Conservation (phyloP, 2,888 invertebrate species). For the Lepetodrilus schrolli region DNA sequence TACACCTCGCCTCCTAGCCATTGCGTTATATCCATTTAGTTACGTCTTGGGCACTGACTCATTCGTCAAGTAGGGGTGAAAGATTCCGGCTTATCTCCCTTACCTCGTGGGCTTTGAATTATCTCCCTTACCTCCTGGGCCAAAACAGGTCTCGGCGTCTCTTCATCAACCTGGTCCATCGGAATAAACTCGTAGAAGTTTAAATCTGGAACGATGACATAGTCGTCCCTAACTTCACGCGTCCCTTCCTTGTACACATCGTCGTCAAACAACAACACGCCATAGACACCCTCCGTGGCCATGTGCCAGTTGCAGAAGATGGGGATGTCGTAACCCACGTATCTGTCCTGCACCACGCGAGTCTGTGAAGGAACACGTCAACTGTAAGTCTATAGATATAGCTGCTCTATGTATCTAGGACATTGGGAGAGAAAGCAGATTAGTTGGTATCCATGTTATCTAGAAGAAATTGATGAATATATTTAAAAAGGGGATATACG, state of each 20-base stretch:
- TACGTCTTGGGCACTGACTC: too few relatives aligned
- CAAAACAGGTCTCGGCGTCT: not conserved
- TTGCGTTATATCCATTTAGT: too few relatives aligned
- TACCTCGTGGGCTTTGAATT: too few relatives aligned
- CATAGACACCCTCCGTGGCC: not conserved
- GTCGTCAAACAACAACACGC: not conserved
- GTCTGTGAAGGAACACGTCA: not conserved
- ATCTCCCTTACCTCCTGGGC: not conserved
- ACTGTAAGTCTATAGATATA: too few relatives aligned
- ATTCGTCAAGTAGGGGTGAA: too few relatives aligned
- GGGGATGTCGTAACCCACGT: not conserved
- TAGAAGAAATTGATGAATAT: too few relatives aligned
- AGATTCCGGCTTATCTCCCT: too few relatives aligned
- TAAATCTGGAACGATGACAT: not conserved
- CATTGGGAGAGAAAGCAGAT: too few relatives aligned
- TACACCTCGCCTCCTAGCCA: too few relatives aligned
- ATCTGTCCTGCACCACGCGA: not conserved
- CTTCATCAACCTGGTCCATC: not conserved
- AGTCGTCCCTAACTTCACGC: not conserved
- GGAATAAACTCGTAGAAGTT: slow-evolving; percentile 17
- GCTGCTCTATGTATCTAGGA: too few relatives aligned
- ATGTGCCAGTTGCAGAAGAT: not conserved
- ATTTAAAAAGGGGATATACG: too few relatives aligned
- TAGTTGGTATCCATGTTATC: too few relatives aligned
- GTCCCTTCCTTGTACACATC: not conserved